Evolutionary conservation across 2,888 invertebrate genomes (phyloP).

Genomic region (Agrotis segetum): DNA sequence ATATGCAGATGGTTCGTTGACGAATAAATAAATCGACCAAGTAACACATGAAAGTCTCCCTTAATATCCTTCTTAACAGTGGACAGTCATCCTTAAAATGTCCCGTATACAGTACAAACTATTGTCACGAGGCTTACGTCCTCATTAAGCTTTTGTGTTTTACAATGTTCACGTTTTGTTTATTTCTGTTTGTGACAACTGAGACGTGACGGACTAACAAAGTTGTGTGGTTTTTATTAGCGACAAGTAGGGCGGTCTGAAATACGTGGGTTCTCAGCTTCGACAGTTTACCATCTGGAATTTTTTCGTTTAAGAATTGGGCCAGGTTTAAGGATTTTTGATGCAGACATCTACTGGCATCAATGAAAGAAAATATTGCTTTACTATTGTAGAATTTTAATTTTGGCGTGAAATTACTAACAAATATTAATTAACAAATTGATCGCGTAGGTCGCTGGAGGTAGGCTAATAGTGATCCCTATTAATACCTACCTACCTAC

Average conservation of each 20-base stretch:
- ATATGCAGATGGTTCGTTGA: background rate
- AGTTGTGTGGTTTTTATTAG: conserved; percentile 20
- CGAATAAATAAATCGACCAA: too few relatives aligned
- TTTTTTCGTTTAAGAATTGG: background rate
- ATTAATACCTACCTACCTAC: too few relatives aligned
- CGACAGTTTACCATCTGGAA: background rate
- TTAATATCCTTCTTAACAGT: background rate
- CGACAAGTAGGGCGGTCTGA: background rate
- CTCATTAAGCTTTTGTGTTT: conserved; percentile 73
- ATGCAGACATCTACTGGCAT: too few relatives aligned
- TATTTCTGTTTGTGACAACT: conserved; percentile 56
- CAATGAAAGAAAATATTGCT: too few relatives aligned
- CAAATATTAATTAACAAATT: too few relatives aligned
- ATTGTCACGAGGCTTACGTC: conserved; percentile 68
- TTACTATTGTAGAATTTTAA: too few relatives aligned
- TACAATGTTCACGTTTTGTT: conserved; percentile 69
- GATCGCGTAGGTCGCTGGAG: too few relatives aligned
- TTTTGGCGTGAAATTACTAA: too few relatives aligned
- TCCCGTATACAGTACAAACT: conserved; percentile 65
- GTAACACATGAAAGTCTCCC: background rate
- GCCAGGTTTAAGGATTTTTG: too few relatives aligned
- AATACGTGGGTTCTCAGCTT: background rate
- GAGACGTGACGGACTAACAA: conserved; percentile 15
- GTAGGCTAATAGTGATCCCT: too few relatives aligned
- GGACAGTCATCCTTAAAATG: conserved; percentile 59